These are phyloP conservation scores for Orthosia gothica DNA, from an alignment of 2,888 invertebrate species.

Conservation along the genomic window DNA sequence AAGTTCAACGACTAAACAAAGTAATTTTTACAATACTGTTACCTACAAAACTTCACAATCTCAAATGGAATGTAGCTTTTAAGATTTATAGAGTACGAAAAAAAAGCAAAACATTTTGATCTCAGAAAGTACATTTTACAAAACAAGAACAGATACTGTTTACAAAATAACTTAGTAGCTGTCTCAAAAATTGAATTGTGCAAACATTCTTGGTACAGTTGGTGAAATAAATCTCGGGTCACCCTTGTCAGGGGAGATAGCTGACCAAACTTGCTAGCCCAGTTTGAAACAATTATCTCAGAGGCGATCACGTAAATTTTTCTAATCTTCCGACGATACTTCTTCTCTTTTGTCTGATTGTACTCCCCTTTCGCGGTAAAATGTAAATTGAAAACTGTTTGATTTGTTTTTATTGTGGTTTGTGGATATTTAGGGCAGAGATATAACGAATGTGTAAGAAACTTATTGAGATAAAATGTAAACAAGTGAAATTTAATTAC, in stretches of 20 bases:
- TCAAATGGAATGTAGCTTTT: slow-evolving; percentile 53
- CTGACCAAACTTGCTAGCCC: slow-evolving; percentile 78
- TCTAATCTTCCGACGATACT: slow-evolving; percentile 80
- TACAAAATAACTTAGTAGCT: slow-evolving; percentile 55
- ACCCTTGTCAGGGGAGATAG: slow-evolving; percentile 82
- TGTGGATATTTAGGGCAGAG: slow-evolving; percentile 8
- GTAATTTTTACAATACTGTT: too few relatives aligned
- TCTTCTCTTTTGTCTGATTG: slow-evolving; percentile 66
- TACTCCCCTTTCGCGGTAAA: slow-evolving; percentile 55
- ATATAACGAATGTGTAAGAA: background rate
- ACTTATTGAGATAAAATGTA: slow-evolving; percentile 19
- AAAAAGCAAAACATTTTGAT: slow-evolving; percentile 52
- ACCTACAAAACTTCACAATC: slow-evolving; percentile 27
- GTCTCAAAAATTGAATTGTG: slow-evolving; percentile 71
- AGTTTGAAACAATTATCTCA: slow-evolving; percentile 77
- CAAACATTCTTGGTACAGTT: slow-evolving; percentile 60
- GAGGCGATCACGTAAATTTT: slow-evolving; percentile 83
- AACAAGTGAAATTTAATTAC: background rate
- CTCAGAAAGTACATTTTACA: slow-evolving; percentile 42
- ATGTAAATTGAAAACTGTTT: slow-evolving; percentile 70
- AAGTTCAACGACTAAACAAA: too few relatives aligned
- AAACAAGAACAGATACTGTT: slow-evolving; percentile 46
- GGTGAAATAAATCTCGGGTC: slow-evolving; percentile 74
- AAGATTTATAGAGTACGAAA: slow-evolving; percentile 39
- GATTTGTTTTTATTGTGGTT: slow-evolving; percentile 25